Percentiles rank a stretch among this genome's conserved stretches.
phyloP scores from a whole-genome alignment of 2,888 invertebrate species.

The Adelphocoris suturalis region DNA sequence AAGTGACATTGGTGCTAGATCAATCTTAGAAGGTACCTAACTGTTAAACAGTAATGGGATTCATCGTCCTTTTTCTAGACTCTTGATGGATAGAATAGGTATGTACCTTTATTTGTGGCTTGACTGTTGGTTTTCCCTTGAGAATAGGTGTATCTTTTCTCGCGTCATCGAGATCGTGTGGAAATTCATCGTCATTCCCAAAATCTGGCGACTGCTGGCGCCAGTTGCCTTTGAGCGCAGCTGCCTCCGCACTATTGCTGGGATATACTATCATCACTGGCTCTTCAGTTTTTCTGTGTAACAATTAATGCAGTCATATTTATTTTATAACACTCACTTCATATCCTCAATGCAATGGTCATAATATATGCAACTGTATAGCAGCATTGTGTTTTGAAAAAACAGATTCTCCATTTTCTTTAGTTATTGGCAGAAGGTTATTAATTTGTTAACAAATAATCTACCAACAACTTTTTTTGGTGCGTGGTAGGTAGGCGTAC shows the following conservation, averaged over 20 bases:
- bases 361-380: too few species aligned
- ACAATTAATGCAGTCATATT: not conserved
- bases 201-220: conserved; percentile 78
- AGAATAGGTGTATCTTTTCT: conserved; percentile 79
- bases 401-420: too few species aligned
- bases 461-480: too few species aligned
- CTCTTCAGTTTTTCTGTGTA: conserved; percentile 78
- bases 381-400: not conserved
- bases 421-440: too few species aligned
- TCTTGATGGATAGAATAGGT: too few species aligned
- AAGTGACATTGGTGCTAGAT: too few species aligned
- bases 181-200: conserved; percentile 74
- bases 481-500: too few species aligned
- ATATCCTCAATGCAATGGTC: too few species aligned
- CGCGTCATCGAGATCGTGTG: conserved; percentile 79
- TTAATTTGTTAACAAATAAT: too few species aligned
- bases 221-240: conserved; percentile 81
- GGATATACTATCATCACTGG: conserved; percentile 83
- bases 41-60: too few species aligned
- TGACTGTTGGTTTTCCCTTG: conserved; percentile 78
- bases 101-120: conserved; percentile 53
- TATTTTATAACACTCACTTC: too few species aligned
- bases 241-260: conserved; percentile 79
- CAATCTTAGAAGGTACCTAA: too few species aligned
- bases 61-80: not conserved